phyloP scores from a whole-genome alignment of 1,140 invertebrate genomes.

The Bombus confusus region DNA sequence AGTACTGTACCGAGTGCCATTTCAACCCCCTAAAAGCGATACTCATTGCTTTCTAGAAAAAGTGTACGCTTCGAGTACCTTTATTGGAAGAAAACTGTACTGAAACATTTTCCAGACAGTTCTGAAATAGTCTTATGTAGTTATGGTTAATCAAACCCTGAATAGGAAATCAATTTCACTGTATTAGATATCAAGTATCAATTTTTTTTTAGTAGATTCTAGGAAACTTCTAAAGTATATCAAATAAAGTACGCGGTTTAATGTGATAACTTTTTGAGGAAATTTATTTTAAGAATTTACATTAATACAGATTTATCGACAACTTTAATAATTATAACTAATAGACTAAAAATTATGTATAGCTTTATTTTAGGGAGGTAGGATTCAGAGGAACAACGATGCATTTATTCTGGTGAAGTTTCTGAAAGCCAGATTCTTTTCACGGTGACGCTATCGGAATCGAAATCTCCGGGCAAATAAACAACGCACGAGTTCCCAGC shows the following conservation, averaged over 20 bases:
- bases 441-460: not conserved
- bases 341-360: not conserved
- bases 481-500: not conserved
- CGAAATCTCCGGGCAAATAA: conserved; percentile 13
- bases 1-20: not conserved
- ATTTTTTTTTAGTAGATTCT: not conserved
- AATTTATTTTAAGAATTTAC: not conserved
- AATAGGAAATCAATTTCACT: not conserved
- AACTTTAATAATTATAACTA: not conserved
- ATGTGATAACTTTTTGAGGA: not conserved
- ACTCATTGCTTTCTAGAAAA: not conserved
- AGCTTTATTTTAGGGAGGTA: not conserved
- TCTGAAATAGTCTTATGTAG: not conserved
- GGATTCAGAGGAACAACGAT: not conserved
- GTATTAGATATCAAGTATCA: not conserved
- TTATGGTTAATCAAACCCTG: not conserved
- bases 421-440: not conserved
- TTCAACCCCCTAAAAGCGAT: not conserved
- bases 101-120: not conserved
- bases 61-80: not conserved
- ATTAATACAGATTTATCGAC: not conserved
- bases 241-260: not conserved
- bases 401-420: not conserved
- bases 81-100: not conserved
- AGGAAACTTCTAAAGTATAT: not conserved